Conservation (phyloP, 1,140 invertebrate genomes). For the Drosophila albomicans region DNA sequence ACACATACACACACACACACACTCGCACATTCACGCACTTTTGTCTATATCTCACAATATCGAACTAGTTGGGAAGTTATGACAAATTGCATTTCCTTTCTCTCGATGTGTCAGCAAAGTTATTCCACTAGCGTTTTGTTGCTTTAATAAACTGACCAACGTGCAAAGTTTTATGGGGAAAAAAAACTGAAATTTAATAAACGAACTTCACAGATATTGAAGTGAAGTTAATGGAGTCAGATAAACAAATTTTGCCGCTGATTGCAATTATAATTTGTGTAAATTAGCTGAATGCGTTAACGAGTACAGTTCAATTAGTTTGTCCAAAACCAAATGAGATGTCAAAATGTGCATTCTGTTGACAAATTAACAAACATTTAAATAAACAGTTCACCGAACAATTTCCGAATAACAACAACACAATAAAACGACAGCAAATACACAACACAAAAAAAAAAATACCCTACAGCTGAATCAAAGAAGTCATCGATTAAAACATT, state of each 20-base stretch:
- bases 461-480: background rate
- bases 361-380: slow-evolving; percentile 53
- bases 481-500: background rate
- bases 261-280: slow-evolving; percentile 44
- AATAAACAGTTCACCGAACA: slow-evolving; percentile 39
- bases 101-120: slow-evolving; percentile 24
- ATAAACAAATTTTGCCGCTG: slow-evolving; percentile 7
- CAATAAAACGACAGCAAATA: background rate
- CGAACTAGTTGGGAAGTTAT: slow-evolving; percentile 33
- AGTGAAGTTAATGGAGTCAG: background rate
- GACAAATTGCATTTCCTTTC: slow-evolving; percentile 40
- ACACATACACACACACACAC: background rate
- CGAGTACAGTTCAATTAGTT: slow-evolving; percentile 40
- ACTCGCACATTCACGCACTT: background rate
- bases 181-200: too few species aligned
- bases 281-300: slow-evolving; percentile 33
- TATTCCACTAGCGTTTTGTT: slow-evolving; percentile 8
- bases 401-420: background rate
- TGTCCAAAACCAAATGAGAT: slow-evolving; percentile 15
- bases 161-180: background rate
- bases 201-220: background rate
- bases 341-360: slow-evolving; percentile 26
- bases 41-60: slow-evolving; percentile 2
- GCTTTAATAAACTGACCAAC: background rate
- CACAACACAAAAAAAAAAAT: background rate